Conservation (phyloP, 2,113 vertebrate genomes). For the Micromys minutus region DNA sequence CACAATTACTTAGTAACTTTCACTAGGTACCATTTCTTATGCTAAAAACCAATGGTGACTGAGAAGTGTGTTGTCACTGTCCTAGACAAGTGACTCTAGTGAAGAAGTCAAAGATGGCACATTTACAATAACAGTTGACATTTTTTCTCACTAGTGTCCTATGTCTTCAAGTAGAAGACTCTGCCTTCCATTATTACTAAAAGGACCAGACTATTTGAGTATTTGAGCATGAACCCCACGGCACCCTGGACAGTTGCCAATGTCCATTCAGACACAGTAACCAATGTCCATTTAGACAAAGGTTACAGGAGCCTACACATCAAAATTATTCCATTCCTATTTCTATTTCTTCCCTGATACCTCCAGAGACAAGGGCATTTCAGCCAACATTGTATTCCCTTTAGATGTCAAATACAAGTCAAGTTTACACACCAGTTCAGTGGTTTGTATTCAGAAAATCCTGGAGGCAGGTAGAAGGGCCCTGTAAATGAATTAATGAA, state of each 20-base stretch:
- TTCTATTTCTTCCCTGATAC: conserved; percentile 39
- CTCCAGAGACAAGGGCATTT: conserved; percentile 22
- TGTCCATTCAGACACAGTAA: background rate
- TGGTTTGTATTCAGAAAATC: conserved; percentile 30
- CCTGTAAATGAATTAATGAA: no score
- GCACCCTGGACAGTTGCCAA: background rate
- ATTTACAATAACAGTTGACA: fast-evolving
- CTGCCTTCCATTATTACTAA: background rate
- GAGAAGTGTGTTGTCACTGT: background rate
- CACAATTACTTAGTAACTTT: background rate
- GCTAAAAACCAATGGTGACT: background rate
- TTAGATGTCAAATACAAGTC: conserved; percentile 47
- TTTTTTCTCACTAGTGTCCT: background rate
- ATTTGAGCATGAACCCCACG: conserved; percentile 16
- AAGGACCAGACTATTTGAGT: conserved; percentile 13
- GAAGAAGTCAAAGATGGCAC: fast-evolving
- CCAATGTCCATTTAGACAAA: conserved; percentile 33
- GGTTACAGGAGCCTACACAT: background rate
- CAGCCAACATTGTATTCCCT: background rate
- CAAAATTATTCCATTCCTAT: background rate
- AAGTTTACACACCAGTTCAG: background rate
- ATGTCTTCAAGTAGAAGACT: background rate
- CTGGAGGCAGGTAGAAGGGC: background rate
- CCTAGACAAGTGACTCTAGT: fast-evolving
- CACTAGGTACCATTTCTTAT: background rate